Evolutionary conservation across 2,113 vertebrate species (phyloP), one percentile per base, ranked within the genome.

Genomic region (Oreochromis spilurus): DNA sequence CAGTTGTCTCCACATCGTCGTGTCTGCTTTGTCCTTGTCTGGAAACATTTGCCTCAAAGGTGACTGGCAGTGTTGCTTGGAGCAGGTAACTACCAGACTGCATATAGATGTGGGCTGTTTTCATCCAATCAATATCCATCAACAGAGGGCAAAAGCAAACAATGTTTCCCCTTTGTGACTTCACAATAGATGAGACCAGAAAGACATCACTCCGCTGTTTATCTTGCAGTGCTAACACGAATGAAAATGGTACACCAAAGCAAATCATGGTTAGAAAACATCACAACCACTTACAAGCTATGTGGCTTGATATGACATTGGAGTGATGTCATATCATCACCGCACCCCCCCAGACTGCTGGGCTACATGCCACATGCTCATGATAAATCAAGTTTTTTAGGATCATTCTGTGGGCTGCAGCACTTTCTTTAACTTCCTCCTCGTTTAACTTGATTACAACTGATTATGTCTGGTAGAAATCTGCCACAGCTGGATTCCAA

Each of bases 91-190:
- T 81, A 93, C 29, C 86, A 81, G 77, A 89, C 88, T 84, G 88
- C 90, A 89, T 91, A 80, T 89, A 89, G 85, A 92, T 52, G 88
- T 54, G 60, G 78, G 50, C 87, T 82, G 81, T 85, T 91, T 89
- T 85, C 40, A 54, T 89, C 83, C 89, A 79, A 92, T 95, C 92
- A 90, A 94, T 92, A 95, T 57, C 93, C 84, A 92, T 94, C 89
- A 96, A 84, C 88, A 80, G 50, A 90, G 86, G 87, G 79, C 86
- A 82, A 82, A 87, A 85, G 87, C 78, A 89, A 91, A 90, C 77
- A 77, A 85, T 62, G 82, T 77, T 89, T 83, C 88, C 85, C 87
- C 84, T 90, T 84, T 78, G 89, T 83, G 84, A 86, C 90, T 93
- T 75, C 80, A 82, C 79, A 85, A 81, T 19, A 81, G 79, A 90